phyloP scores from a whole-genome alignment of 1,140 invertebrate species.

The Apis florea region DNA sequence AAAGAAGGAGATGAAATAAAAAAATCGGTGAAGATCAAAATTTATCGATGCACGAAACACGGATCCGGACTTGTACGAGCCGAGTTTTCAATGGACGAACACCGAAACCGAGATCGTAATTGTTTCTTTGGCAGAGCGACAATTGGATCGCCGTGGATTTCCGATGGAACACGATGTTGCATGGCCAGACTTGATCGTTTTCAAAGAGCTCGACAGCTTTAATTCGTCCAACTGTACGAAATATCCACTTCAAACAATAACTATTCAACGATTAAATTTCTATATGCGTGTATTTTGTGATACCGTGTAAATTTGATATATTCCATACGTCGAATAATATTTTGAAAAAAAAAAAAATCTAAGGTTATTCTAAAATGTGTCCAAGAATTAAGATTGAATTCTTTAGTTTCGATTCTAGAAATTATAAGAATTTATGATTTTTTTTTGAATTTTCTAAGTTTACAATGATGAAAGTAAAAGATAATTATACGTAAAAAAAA shows the following conservation, averaged over 20 bases:
- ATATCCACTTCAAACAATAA: not conserved
- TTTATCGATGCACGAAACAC: not conserved
- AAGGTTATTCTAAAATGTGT: too few relatives aligned
- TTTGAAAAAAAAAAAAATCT: too few relatives aligned
- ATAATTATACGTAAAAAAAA: too few relatives aligned
- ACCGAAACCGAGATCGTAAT: not conserved
- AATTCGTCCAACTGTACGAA: not conserved
- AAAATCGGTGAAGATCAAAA: conserved; percentile 1
- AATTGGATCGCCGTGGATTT: conserved; percentile 36
- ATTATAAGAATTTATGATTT: too few relatives aligned
- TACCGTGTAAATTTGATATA: too few relatives aligned
- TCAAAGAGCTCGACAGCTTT: conserved; percentile 33
- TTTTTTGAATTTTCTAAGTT: too few relatives aligned
- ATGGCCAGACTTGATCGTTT: conserved; percentile 20
- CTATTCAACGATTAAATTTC: not conserved
- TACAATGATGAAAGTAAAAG: too few relatives aligned
- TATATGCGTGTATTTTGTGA: too few relatives aligned
- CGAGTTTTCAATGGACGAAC: not conserved
- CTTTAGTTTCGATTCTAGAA: too few relatives aligned
- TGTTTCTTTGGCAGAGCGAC: conserved; percentile 31
- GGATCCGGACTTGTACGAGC: not conserved
- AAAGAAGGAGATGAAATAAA: not conserved
- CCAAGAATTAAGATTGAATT: too few relatives aligned
- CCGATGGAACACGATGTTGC: conserved; percentile 12
- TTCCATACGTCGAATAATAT: too few relatives aligned